Evolutionary conservation across 1,140 invertebrate species (phyloP).

Genomic region (Drosophila bipectinata): DNA sequence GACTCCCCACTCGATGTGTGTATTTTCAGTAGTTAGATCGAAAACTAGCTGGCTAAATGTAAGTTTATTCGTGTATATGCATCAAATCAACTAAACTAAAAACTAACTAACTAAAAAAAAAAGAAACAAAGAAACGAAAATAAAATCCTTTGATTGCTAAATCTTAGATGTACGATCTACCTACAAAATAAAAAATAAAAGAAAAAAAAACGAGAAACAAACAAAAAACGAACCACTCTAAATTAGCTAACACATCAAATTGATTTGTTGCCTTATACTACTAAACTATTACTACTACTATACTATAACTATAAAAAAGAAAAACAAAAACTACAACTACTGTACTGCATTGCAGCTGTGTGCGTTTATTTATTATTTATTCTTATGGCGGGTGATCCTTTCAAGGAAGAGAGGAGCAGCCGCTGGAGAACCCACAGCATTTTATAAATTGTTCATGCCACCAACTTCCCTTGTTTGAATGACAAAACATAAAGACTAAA

Average conservation of each 20-base stretch:
- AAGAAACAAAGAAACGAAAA: not conserved
- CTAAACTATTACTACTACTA: conserved; percentile 15
- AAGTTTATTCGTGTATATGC: conserved; percentile 29
- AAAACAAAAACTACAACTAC: conserved; percentile 25
- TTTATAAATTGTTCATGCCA: conserved; percentile 46
- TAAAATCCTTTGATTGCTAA: conserved; percentile 15
- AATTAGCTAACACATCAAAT: conserved; percentile 58
- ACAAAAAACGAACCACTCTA: conserved; percentile 30
- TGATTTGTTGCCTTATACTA: conserved; percentile 55
- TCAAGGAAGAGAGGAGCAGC: not conserved
- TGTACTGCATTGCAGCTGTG: conserved; percentile 24
- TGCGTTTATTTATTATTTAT: conserved; percentile 1
- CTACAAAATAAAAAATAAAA: conserved; percentile 6
- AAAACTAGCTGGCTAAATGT: conserved; percentile 29
- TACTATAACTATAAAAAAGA: not conserved
- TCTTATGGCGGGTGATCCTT: not conserved
- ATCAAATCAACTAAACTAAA: conserved; percentile 15
- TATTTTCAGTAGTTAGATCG: conserved; percentile 49
- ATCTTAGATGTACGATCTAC: conserved; percentile 28
- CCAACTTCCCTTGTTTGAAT: conserved; percentile 73
- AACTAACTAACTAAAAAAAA: not conserved
- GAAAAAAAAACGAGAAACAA: not conserved
- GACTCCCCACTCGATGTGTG: conserved; percentile 18
- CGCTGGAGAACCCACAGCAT: conserved; percentile 23
- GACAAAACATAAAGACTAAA: conserved; percentile 80